Conservation (phyloP, 2,797 vertebrate species). For the Microchirus variegatus region DNA sequence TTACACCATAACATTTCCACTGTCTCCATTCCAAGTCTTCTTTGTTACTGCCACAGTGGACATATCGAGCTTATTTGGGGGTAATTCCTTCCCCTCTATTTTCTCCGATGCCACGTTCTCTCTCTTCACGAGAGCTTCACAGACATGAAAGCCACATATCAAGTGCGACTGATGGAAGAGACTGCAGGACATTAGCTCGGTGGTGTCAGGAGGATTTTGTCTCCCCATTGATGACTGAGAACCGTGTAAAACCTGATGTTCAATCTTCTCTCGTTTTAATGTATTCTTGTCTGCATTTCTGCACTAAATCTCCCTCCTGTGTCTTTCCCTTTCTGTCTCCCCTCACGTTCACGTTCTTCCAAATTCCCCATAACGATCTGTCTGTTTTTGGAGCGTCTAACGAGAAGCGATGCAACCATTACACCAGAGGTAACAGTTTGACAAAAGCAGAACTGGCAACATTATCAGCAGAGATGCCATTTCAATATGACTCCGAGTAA, state of each 20-base stretch:
- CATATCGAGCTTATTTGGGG: constrained; percentile 43
- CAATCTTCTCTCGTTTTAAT: constrained; percentile 34
- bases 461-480: constrained; percentile 7
- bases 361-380: constrained; percentile 13
- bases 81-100: constrained; percentile 29
- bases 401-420: constrained; percentile 4
- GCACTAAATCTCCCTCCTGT: constrained; percentile 9
- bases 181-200: constrained; percentile 60
- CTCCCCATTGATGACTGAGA: constrained; percentile 46
- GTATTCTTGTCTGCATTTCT: constrained; percentile 15
- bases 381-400: constrained; percentile 5
- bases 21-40: constrained; percentile 43
- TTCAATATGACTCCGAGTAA: constrained; percentile 2
- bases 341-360: neutral
- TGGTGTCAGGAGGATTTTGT: constrained; percentile 57
- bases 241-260: constrained; percentile 38
- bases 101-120: constrained; percentile 40
- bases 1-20: constrained; percentile 39
- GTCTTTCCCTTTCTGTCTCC: constrained; percentile 4
- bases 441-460: constrained; percentile 17
- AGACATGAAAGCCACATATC: constrained; percentile 50
- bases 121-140: constrained; percentile 63
- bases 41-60: constrained; percentile 42
- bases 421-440: constrained; percentile 9
- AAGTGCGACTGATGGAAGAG: constrained; percentile 55